Evolutionary conservation across 2,113 vertebrate genomes (phyloP), one percentile per base, ranked within the genome.

Genomic region (Cathartes aura): DNA sequence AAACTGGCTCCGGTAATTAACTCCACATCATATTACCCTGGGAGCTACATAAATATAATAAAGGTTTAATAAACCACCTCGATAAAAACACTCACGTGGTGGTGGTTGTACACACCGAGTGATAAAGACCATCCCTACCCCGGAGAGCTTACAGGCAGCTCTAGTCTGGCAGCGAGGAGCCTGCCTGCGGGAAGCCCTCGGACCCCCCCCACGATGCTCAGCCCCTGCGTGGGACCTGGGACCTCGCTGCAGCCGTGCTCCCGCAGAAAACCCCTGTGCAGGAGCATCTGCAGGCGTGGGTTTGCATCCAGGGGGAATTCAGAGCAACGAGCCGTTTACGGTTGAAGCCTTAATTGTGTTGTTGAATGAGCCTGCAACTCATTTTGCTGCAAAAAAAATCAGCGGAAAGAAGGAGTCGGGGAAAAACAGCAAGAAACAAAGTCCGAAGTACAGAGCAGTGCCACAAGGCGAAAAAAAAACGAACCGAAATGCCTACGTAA

Each of bases 291-390:
- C 10, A 22, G 48, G 21, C 23, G 22, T 0, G 2, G 48, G 23
- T 20, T 45, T 82, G 64, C 64, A 63, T 8, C 38, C 9, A 3
- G 4, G 18, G 55, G 64, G 21, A 9, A 56, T 30, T 48, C 88
- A 52, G 43, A 75, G 30, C 34, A 45, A 36, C 0, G 4, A 82
- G 47, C 6, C 6, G 1, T 8, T 85, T 9, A 24, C 0, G 4
- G 20, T 1, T 22, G 36, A 62, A 19, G 30, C 47, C 18, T 36
- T 19, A 11, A 3, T 0, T 20, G 36, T 55, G 59, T 0, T n/a
- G 36, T 5, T 29, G 45, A 45, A 38, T 0, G 8, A 66, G n/a
- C n/a, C 32, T n/a, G 42, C 22, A 36, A 56, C 55, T 91, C 24
- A 2, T 67, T 79, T 24, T 40, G 66, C 19, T 78, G 34, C 0